Conservation (phyloP, 2,797 vertebrate genomes). For the Gouania willdenowi region DNA sequence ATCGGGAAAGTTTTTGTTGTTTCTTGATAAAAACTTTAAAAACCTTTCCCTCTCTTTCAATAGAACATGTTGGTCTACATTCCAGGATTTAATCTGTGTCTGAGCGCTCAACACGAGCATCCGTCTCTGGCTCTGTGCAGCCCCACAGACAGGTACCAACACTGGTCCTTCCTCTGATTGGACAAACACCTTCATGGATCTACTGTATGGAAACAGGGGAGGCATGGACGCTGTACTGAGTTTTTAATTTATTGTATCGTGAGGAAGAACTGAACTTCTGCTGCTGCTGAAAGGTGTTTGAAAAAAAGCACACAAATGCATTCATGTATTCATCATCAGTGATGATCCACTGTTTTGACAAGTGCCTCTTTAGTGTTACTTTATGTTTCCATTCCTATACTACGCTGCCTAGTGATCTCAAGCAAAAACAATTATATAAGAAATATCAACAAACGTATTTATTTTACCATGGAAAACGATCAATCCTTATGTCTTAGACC, state of each 20-base stretch:
- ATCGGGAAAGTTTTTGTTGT: no score
- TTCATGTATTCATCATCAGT: constrained; percentile 7
- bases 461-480: no score
- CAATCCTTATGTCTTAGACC: no score
- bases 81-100: constrained; percentile 81
- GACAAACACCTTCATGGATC: constrained; percentile 13
- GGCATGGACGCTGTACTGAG: constrained; percentile 26
- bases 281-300: constrained; percentile 50
- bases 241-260: constrained; percentile 79
- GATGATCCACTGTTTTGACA: constrained; percentile 20
- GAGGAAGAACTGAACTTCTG: constrained; percentile 56
- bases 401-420: no score
- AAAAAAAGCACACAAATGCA: constrained; percentile 27
- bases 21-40: no score
- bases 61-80: constrained; percentile 89
- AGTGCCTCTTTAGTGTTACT: constrained; percentile 33
- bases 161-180: constrained; percentile 85
- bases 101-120: constrained; percentile 83
- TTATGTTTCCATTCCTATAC: no score
- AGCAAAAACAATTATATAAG: not conserved
- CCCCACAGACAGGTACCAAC: constrained; percentile 86
- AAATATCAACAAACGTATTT: no score
- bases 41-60: constrained; percentile 20
- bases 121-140: constrained; percentile 82
- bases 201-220: no score